Evolutionary conservation across 2,113 vertebrate species (phyloP).

Genomic region (Dasypus novemcinctus): DNA sequence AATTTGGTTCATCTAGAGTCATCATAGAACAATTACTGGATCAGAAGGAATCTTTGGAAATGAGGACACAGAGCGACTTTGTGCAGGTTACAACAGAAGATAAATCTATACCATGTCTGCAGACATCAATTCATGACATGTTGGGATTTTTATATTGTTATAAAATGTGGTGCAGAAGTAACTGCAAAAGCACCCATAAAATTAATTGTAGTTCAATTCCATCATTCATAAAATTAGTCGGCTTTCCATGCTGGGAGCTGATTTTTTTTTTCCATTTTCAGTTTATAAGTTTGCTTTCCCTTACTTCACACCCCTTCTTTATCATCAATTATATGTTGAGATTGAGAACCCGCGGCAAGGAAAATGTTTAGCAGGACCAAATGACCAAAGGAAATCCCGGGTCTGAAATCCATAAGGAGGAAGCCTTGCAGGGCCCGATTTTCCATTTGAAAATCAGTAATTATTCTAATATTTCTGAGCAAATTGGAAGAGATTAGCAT

Average conservation of each 20-base stretch:
- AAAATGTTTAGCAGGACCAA: background rate
- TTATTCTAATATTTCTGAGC: background rate
- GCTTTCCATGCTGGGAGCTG: background rate
- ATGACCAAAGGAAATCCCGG: too few species aligned
- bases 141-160: background rate
- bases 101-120: background rate
- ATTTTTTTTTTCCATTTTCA: background rate
- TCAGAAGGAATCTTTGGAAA: constrained; percentile 36
- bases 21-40: background rate
- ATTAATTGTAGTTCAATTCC: background rate
- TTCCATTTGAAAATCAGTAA: background rate
- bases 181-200: background rate
- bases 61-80: constrained; percentile 17
- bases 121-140: background rate
- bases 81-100: background rate
- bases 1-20: background rate
- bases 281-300: background rate
- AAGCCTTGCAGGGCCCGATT: background rate
- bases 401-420: background rate
- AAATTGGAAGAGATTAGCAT: background rate
- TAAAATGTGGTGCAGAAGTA: background rate
- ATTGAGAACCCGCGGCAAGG: background rate
- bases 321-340: background rate
- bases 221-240: too few species aligned
- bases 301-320: background rate